Evolutionary conservation across 2,888 invertebrate species (phyloP).

Genomic region (Drymonia ruficornis): DNA sequence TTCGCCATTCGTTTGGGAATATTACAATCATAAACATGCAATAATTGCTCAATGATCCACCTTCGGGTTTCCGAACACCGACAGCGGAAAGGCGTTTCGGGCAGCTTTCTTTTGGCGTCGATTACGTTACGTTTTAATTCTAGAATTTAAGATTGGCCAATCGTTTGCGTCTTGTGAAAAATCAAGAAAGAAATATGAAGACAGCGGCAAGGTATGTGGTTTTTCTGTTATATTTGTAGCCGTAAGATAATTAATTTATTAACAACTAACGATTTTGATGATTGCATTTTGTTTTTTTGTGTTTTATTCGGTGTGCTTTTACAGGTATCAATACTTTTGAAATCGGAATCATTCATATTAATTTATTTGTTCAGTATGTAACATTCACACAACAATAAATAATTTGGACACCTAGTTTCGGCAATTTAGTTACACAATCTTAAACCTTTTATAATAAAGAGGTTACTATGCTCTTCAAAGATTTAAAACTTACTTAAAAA

Average conservation of each 20-base stretch:
- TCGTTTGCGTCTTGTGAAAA: conserved; percentile 59
- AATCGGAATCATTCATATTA: not conserved
- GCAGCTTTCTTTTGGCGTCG: conserved; percentile 74
- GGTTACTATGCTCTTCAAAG: not conserved
- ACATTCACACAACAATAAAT: too few species aligned
- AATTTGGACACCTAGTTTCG: too few species aligned
- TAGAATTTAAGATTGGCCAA: conserved; percentile 78
- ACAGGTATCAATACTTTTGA: conserved; percentile 76
- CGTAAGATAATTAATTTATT: conserved; percentile 43
- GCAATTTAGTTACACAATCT: too few species aligned
- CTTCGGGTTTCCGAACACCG: conserved; percentile 49
- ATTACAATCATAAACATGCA: conserved; percentile 70
- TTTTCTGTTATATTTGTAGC: conserved; percentile 37
- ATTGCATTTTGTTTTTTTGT: conserved; percentile 69
- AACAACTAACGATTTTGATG: conserved; percentile 59
- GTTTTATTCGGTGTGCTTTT: conserved; percentile 70
- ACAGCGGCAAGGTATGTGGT: conserved; percentile 68
- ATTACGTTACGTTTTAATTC: conserved; percentile 49
- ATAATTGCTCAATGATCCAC: conserved; percentile 73
- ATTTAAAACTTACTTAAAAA: conserved; percentile 9
- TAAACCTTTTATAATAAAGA: too few species aligned
- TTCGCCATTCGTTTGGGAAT: conserved; percentile 61
- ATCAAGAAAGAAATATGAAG: conserved; percentile 50
- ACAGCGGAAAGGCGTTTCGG: conserved; percentile 42
- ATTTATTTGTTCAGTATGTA: too few species aligned